Evolutionary conservation across 2,797 vertebrate species (phyloP).

Genomic region (Galago senegalensis): DNA sequence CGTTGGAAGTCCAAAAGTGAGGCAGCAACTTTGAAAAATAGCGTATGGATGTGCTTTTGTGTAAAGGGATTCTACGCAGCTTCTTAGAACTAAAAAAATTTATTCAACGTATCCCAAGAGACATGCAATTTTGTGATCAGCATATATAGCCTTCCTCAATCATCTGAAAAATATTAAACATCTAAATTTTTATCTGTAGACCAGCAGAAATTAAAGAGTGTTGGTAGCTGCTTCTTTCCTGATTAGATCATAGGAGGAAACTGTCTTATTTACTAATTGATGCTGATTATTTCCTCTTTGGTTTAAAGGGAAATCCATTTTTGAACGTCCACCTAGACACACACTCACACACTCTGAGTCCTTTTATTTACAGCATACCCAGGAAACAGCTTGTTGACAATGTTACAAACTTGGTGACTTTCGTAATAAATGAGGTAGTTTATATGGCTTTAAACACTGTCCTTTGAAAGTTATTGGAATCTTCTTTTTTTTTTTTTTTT

Average conservation of each 20-base stretch:
- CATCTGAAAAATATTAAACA: conserved; percentile 61
- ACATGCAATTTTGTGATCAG: conserved; percentile 54
- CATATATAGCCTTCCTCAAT: not conserved
- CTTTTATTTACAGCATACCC: conserved; percentile 30
- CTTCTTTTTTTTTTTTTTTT: not conserved
- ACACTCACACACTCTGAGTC: not conserved
- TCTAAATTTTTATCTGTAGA: conserved; percentile 51
- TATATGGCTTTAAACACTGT: conserved; percentile 41
- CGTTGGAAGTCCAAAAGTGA: not conserved
- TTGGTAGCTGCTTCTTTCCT: not conserved
- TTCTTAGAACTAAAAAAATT: conserved; percentile 35
- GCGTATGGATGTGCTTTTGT: conserved; percentile 12
- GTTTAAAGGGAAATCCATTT: conserved; percentile 43
- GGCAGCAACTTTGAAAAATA: not conserved
- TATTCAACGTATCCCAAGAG: not conserved
- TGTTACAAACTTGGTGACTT: conserved; percentile 29
- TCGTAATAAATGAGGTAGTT: conserved; percentile 23
- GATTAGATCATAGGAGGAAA: not conserved
- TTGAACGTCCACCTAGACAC: conserved; percentile 32
- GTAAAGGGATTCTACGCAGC: not conserved
- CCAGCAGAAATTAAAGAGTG: conserved; percentile 16
- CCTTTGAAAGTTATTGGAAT: conserved; percentile 19
- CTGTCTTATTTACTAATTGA: conserved; percentile 39
- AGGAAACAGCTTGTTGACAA: conserved; percentile 45
- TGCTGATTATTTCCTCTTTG: conserved; percentile 23